Percentiles rank a stretch among this genome's conserved stretches.
phyloP scores from a whole-genome alignment of 2,113 vertebrate species.

The Trogon surrucura region DNA sequence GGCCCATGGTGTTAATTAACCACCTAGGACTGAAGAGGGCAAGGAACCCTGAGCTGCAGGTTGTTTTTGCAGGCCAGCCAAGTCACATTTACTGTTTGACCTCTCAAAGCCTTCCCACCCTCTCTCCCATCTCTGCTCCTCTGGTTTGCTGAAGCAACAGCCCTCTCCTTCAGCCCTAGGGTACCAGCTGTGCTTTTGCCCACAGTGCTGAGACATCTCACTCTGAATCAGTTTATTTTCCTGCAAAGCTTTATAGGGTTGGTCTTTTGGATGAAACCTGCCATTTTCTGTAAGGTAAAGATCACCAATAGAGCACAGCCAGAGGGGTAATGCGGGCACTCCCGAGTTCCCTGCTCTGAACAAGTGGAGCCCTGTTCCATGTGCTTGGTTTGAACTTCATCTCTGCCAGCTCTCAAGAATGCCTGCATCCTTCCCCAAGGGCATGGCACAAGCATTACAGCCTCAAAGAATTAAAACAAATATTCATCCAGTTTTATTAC shows the following conservation, averaged over 20 bases:
- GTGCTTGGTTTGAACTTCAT: too few relatives aligned
- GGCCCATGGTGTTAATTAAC: background rate
- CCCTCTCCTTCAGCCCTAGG: background rate
- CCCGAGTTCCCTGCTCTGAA: accelerated
- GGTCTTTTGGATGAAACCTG: background rate
- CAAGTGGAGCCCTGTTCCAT: background rate
- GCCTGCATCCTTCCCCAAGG: background rate
- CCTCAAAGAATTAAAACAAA: background rate
- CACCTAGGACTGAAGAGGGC: background rate
- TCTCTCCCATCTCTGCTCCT: background rate
- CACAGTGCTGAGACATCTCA: accelerated
- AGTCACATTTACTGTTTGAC: background rate
- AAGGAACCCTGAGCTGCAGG: background rate
- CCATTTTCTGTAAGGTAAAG: background rate
- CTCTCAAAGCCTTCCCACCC: background rate
- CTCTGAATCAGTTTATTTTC: background rate
- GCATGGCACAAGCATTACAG: background rate
- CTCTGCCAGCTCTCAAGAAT: background rate
- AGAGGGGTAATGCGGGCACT: background rate
- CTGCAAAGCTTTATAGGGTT: accelerated
- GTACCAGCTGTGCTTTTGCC: accelerated
- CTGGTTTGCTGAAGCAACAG: background rate
- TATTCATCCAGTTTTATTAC: background rate
- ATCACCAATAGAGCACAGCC: background rate
- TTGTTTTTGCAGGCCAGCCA: background rate